phyloP scores from a whole-genome alignment of 2,113 vertebrate species.

The Tenrec ecaudatus region DNA sequence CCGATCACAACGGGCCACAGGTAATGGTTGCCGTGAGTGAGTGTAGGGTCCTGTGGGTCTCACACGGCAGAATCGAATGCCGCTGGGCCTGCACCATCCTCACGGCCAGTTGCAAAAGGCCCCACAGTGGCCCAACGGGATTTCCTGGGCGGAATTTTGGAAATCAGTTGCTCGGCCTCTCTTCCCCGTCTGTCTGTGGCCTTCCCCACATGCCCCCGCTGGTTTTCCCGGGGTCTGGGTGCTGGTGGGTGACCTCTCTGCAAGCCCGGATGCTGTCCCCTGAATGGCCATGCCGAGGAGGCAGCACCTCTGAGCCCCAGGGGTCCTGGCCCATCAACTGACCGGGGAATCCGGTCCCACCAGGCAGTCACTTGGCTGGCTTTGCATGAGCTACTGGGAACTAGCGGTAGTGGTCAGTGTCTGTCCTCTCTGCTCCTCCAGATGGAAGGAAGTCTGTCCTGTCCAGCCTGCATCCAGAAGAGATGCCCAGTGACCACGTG shows the following conservation, averaged over 20 bases:
- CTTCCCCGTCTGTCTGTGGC: background rate
- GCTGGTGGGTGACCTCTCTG: background rate
- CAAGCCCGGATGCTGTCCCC: accelerated
- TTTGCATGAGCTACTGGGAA: accelerated
- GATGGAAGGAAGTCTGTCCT: background rate
- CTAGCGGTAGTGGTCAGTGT: background rate
- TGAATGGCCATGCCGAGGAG: background rate
- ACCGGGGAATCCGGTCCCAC: too few relatives aligned
- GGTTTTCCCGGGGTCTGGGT: too few relatives aligned
- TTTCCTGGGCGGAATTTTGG: background rate
- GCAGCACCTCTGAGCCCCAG: too few relatives aligned
- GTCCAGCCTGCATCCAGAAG: background rate
- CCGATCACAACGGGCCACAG: background rate
- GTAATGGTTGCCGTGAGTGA: background rate
- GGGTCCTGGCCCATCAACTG: too few relatives aligned
- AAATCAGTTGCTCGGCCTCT: background rate
- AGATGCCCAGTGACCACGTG: background rate
- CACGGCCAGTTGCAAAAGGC: background rate
- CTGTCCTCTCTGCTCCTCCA: background rate
- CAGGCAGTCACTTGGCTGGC: too few relatives aligned
- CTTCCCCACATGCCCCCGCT: too few relatives aligned
- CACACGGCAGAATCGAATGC: background rate
- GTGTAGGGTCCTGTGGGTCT: background rate
- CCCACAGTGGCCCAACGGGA: background rate
- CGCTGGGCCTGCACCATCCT: background rate